Evolutionary conservation across 2,888 invertebrate genomes (phyloP).

Genomic region (Cyclophora albipunctata): DNA sequence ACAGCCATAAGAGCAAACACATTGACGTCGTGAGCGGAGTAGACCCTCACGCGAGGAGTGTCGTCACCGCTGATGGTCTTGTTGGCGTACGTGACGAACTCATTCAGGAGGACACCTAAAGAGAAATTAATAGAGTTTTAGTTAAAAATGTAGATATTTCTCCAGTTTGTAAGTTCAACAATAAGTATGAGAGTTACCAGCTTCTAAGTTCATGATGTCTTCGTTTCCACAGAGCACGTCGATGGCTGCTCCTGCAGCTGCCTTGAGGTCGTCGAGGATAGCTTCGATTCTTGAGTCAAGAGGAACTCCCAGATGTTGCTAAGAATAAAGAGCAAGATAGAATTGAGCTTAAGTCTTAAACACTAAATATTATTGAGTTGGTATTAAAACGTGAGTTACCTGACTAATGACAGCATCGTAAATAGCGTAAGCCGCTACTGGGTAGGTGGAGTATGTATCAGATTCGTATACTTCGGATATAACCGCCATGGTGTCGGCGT

Average conservation of each 20-base stretch:
- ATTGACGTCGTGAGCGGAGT: conserved; percentile 31
- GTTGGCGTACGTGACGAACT: conserved; percentile 21
- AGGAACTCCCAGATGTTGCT: conserved; percentile 29
- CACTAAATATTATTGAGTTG: too few relatives aligned
- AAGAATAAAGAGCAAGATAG: not conserved
- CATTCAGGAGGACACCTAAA: conserved; percentile 28
- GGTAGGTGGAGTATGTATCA: conserved; percentile 11
- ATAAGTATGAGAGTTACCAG: conserved; percentile 19
- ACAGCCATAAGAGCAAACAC: conserved; percentile 23
- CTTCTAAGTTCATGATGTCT: conserved; percentile 9
- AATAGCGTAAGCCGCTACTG: conserved; percentile 11
- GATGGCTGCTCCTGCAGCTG: conserved; percentile 23
- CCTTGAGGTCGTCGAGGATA: conserved; percentile 19
- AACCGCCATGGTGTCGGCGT: conserved; percentile 13
- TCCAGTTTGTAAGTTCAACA: too few relatives aligned
- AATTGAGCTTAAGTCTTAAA: too few relatives aligned
- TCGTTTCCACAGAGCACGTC: conserved; percentile 21
- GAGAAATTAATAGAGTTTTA: conserved; percentile 2
- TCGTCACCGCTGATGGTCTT: conserved; percentile 16
- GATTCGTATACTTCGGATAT: conserved; percentile 13
- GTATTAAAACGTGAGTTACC: conserved; percentile 15
- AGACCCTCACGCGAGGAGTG: conserved; percentile 23
- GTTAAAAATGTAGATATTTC: too few relatives aligned
- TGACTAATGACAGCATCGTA: conserved; percentile 28
- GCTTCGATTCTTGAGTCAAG: conserved; percentile 14